phyloP scores from a whole-genome alignment of 2,888 invertebrate species.

The Pheosia tremula region DNA sequence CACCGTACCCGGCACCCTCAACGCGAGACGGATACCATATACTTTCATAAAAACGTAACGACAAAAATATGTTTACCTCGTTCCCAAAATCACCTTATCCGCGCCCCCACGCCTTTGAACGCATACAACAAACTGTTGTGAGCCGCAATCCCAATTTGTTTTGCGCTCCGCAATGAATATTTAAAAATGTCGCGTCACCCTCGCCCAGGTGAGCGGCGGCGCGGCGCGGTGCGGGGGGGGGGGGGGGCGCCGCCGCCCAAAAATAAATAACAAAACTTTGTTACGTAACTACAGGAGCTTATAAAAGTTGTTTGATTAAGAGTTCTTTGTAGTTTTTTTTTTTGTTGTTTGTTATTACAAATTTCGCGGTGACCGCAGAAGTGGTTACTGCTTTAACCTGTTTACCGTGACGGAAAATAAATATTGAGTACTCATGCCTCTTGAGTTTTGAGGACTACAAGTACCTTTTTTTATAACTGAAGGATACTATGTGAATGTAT shows the following conservation, averaged over 20 bases:
- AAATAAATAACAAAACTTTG: conserved; percentile 11
- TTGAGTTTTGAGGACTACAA: not conserved
- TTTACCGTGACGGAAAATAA: not conserved
- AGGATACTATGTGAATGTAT: too few species aligned
- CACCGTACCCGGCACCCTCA: too few species aligned
- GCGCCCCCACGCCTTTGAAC: not conserved
- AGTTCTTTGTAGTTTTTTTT: conserved; percentile 12
- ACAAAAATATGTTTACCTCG: not conserved
- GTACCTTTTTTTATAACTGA: too few species aligned
- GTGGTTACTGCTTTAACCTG: conserved; percentile 8
- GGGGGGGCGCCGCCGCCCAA: not conserved
- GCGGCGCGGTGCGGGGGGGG: not conserved
- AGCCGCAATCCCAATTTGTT: conserved; percentile 14
- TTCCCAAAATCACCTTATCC: conserved; percentile 2
- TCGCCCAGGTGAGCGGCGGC: not conserved
- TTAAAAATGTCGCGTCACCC: not conserved
- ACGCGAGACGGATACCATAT: too few species aligned
- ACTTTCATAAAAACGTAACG: not conserved
- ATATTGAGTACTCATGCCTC: not conserved
- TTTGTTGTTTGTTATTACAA: conserved; percentile 8
- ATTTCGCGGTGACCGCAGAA: not conserved
- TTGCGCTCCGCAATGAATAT: conserved; percentile 3
- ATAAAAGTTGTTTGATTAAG: conserved; percentile 12
- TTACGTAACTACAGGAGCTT: not conserved
- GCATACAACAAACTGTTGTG: not conserved